phyloP scores from a whole-genome alignment of 2,113 vertebrate genomes.

The Galemys pyrenaicus region DNA sequence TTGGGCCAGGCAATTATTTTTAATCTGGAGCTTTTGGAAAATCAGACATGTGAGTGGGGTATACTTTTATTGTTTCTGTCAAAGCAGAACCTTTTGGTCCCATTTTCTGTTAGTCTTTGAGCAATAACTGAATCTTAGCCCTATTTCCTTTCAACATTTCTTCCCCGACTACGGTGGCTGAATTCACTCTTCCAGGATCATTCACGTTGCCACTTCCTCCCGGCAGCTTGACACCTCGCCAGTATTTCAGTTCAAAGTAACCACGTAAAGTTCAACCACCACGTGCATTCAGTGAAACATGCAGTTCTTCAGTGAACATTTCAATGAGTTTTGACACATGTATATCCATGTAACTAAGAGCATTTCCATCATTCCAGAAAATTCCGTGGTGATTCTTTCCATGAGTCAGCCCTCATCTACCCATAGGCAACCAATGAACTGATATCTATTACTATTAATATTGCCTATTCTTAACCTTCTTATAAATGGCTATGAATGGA shows the following conservation, averaged over 20 bases:
- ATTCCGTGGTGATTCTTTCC: background rate
- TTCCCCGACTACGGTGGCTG: background rate
- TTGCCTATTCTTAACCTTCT: background rate
- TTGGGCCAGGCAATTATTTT: conserved; percentile 84
- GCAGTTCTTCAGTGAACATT: background rate
- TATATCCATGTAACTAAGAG: background rate
- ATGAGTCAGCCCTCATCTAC: background rate
- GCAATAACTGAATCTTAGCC: background rate
- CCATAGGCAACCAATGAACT: background rate
- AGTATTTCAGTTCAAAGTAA: background rate
- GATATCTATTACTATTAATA: background rate
- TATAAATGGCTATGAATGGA: background rate
- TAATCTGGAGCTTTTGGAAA: conserved; percentile 81
- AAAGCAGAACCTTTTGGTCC: conserved; percentile 67
- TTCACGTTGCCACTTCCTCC: background rate
- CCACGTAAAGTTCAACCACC: background rate
- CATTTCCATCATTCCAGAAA: background rate
- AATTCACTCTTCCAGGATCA: background rate
- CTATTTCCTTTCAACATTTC: background rate
- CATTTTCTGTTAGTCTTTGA: background rate
- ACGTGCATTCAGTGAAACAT: background rate
- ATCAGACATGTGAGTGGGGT: conserved; percentile 70
- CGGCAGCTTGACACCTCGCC: background rate
- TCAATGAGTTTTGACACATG: background rate
- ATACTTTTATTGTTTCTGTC: conserved; percentile 70